These are phyloP conservation scores for Phyllotis vaccarum DNA, from an alignment of 2,797 vertebrate species.

Conservation along the genomic window DNA sequence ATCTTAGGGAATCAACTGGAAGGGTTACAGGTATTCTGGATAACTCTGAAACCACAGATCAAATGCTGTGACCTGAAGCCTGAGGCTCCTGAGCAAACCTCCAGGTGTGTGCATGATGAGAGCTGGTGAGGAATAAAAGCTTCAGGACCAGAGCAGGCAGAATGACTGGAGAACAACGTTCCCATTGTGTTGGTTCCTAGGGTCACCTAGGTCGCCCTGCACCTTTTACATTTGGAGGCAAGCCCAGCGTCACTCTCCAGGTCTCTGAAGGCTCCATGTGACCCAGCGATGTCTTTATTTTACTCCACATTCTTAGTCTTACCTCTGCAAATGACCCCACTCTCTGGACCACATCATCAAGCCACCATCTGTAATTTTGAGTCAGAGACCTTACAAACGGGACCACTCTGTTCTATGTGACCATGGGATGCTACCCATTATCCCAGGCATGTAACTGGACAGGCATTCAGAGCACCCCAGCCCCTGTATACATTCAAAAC, in stretches of 20 bases:
- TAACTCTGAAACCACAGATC: not conserved
- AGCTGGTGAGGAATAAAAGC: too few species aligned
- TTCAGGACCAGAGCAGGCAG: not conserved
- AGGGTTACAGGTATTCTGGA: not conserved
- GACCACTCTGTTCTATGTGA: not conserved
- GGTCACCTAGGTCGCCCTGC: not conserved
- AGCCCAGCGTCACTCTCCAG: not conserved
- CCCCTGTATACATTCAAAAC: not conserved
- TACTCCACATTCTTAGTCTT: too few species aligned
- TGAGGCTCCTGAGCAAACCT: rapidly evolving
- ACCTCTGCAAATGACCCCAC: rapidly evolving
- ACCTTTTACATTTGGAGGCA: not conserved
- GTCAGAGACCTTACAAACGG: not conserved
- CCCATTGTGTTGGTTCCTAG: not conserved
- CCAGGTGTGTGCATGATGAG: not conserved
- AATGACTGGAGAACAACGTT: too few species aligned
- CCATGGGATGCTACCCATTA: not conserved
- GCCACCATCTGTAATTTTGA: rapidly evolving
- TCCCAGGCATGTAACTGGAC: rapidly evolving
- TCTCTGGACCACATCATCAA: too few species aligned
- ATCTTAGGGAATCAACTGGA: not conserved
- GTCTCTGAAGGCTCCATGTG: not conserved
- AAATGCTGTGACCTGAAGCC: not conserved
- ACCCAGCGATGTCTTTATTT: not conserved
- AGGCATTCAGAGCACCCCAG: not conserved